These are phyloP conservation scores for Nasua narica DNA, from an alignment of 2,797 vertebrate species.

Conservation along the genomic window DNA sequence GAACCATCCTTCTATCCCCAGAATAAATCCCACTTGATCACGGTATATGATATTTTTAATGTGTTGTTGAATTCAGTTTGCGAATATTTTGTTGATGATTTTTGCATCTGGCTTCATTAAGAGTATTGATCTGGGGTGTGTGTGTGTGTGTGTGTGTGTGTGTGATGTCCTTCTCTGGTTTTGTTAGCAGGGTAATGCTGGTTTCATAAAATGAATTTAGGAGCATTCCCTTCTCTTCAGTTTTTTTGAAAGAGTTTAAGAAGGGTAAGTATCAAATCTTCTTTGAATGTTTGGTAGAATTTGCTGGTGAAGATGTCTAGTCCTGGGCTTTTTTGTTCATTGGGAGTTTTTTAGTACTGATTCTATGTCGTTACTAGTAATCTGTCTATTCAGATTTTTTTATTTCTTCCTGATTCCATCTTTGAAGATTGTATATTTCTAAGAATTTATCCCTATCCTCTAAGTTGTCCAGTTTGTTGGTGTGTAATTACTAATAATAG, in stretches of 20 bases:
- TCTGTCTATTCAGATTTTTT: background rate
- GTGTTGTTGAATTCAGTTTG: background rate
- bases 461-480: background rate
- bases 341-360: background rate
- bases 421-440: background rate
- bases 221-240: background rate
- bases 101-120: background rate
- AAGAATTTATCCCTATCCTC: background rate
- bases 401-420: background rate
- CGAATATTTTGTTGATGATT: background rate
- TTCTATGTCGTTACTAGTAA: background rate
- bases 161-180: background rate
- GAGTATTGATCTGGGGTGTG: background rate
- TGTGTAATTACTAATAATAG: background rate
- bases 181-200: background rate
- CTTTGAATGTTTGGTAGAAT: background rate
- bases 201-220: background rate
- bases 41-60: background rate
- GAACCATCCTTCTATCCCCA: background rate
- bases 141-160: background rate
- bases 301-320: background rate
- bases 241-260: background rate
- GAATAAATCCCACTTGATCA: background rate
- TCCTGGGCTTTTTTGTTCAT: background rate
- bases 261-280: background rate